phyloP scores from a whole-genome alignment of 2,797 vertebrate species.

The Hephaestus fuliginosus region DNA sequence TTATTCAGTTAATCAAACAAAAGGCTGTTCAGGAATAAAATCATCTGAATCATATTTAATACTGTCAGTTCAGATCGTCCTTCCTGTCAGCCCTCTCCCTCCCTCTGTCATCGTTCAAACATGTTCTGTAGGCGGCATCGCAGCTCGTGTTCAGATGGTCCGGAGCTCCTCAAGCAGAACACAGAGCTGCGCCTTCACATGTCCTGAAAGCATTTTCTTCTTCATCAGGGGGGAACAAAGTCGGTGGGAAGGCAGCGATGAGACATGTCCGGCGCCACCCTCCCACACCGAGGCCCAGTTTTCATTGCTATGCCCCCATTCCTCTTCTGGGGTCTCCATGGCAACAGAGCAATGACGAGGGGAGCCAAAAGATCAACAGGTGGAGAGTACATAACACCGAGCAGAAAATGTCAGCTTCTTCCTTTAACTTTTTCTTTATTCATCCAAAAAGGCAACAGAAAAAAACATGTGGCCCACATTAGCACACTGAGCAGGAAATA shows the following conservation, averaged over 20 bases:
- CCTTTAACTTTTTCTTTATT: background rate
- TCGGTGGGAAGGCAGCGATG: slow-evolving; percentile 52
- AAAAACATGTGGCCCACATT: slow-evolving; percentile 12
- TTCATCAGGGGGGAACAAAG: slow-evolving; percentile 32
- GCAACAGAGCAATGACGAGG: slow-evolving; percentile 64
- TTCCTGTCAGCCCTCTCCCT: slow-evolving; percentile 24
- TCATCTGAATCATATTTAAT: slow-evolving; percentile 3
- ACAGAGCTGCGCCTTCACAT: slow-evolving; percentile 14
- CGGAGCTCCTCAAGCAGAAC: slow-evolving; percentile 32
- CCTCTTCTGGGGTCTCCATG: slow-evolving; percentile 65
- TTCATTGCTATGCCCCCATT: slow-evolving; percentile 44
- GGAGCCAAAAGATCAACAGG: slow-evolving; percentile 67
- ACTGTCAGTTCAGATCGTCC: slow-evolving; percentile 28
- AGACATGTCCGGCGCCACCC: slow-evolving; percentile 56
- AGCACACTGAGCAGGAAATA: background rate
- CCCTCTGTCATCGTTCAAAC: background rate
- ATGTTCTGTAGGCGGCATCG: slow-evolving; percentile 37
- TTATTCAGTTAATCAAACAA: background rate
- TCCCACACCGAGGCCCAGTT: slow-evolving; percentile 46
- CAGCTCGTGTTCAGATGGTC: slow-evolving; percentile 47
- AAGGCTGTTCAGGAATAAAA: background rate
- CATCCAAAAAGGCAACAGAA: slow-evolving; percentile 3
- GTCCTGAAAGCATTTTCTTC: slow-evolving; percentile 41
- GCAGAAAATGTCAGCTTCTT: slow-evolving; percentile 44
- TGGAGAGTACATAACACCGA: slow-evolving; percentile 41